Percentiles rank a stretch among this genome's conserved stretches.
These are phyloP conservation scores for Corythoichthys haematopterus DNA, from an alignment of 2,113 vertebrate genomes.

Conservation along the genomic window DNA sequence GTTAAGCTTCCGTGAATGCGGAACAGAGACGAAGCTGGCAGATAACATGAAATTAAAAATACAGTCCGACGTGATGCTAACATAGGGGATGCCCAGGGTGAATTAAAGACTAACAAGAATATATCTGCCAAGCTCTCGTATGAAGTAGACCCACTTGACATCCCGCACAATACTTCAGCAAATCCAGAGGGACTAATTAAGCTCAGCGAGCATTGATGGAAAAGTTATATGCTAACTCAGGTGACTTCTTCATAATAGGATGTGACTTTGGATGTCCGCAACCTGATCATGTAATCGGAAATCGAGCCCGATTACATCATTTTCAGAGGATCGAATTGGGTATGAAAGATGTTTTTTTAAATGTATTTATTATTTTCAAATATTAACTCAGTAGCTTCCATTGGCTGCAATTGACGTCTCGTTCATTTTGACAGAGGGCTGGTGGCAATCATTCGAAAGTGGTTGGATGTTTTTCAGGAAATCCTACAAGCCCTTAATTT, in stretches of 20 bases:
- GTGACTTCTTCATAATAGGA: no score
- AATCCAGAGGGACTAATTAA: neutral
- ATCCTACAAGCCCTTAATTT: neutral
- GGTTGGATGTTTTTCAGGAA: neutral
- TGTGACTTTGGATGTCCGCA: no score
- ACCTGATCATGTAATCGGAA: no score
- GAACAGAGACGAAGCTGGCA: conserved; percentile 17
- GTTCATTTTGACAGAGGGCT: no score
- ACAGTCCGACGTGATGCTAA: neutral
- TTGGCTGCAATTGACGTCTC: no score
- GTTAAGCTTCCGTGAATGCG: conserved; percentile 20
- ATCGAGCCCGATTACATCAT: no score
- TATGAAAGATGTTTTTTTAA: no score
- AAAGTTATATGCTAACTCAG: neutral
- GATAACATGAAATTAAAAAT: conserved; percentile 10
- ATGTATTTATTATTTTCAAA: no score
- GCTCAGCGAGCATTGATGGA: neutral
- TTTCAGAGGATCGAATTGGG: no score
- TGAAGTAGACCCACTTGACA: neutral
- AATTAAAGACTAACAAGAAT: neutral
- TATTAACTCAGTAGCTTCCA: no score
- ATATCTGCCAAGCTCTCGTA: neutral
- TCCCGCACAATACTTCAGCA: neutral
- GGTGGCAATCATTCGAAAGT: neutral
- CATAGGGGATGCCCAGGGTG: neutral